Evolutionary conservation across 2,797 vertebrate genomes (phyloP), one percentile per base, ranked within the genome.

Genomic region (Sebastes flavidus): DNA sequence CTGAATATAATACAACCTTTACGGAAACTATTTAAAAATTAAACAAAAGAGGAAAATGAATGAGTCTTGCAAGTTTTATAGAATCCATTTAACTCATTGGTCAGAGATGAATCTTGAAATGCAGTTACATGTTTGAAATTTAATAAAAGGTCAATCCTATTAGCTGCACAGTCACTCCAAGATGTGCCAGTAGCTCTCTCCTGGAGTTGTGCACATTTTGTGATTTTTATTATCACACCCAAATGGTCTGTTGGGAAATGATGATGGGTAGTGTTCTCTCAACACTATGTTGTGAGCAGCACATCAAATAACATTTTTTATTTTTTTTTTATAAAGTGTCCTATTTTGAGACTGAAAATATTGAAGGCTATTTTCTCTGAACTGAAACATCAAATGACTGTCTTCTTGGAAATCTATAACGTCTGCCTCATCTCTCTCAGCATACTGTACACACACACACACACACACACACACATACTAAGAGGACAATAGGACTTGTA

Each of bases 341-440:
- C 14, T 55, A 30, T 82, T 77, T 78, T 80, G 14, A 56, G 14
- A 16, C 5, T 63, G 12, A 4, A 70, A 62, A 72, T 71, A 30
- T 62, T 54, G 27, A 32, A 52, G 36, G 16, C 5, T 65, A 24
- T 74, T 81, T 46, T 52, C 46, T 72, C 76, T 46, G n/a, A 65
- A 75, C 18, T 56, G 18, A 81, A 78, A 85, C 72, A 83, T 73
- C 52, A 85, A 81, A 56, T 82, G 52, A 77, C 67, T 49, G 8
- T 72, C 14, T 73, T 78, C 62, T 54, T 77, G 32, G 73, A 88
- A 79, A 86, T 76, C 36, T 52, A 25, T 55, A 80, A 65, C 73
- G 80, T 79, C 81, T 80, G 63, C 80, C 32, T 67, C 14, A 14
- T 42, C 56, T 78, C 81, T 78, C 36, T 81, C 42, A 69, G 27